These are phyloP conservation scores for Prinia subflava DNA, from an alignment of 2,113 vertebrate genomes.

Conservation along the genomic window DNA sequence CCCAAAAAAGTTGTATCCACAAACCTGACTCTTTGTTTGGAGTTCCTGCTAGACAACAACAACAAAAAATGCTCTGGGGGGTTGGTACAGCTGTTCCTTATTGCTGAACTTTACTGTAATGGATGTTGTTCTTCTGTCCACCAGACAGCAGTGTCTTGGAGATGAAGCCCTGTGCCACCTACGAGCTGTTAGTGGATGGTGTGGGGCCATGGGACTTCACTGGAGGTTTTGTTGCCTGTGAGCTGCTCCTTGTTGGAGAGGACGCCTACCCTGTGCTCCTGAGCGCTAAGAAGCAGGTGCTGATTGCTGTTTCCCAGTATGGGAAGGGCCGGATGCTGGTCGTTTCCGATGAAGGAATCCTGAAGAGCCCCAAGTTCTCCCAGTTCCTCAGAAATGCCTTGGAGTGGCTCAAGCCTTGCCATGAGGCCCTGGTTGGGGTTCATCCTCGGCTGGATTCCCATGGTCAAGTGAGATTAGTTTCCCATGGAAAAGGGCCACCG, in stretches of 20 bases:
- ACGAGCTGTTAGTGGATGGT: conserved; percentile 60
- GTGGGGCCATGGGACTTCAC: conserved; percentile 68
- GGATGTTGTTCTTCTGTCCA: not conserved
- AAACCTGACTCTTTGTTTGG: not conserved
- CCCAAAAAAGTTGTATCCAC: not conserved
- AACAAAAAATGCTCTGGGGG: not conserved
- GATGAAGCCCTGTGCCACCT: conserved; percentile 62
- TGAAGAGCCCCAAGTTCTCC: conserved; percentile 70
- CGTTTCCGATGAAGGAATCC: conserved; percentile 79
- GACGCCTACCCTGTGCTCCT: conserved; percentile 69
- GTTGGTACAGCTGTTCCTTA: not conserved
- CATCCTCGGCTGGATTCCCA: conserved; percentile 50
- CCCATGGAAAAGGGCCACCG: too few species aligned
- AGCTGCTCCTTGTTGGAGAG: conserved; percentile 71
- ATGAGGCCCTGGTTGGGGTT: conserved; percentile 67
- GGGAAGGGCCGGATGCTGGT: conserved; percentile 83
- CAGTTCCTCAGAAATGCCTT: conserved; percentile 80
- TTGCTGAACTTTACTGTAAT: not conserved
- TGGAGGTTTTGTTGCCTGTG: conserved; percentile 61
- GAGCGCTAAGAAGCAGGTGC: conserved; percentile 67
- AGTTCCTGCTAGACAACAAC: not conserved
- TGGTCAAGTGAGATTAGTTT: too few species aligned
- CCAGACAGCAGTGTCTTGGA: not conserved
- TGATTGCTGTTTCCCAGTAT: conserved; percentile 69
- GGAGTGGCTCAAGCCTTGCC: conserved; percentile 80